Evolutionary conservation across 2,888 invertebrate genomes (phyloP).

Genomic region (Eristalis intricaria): DNA sequence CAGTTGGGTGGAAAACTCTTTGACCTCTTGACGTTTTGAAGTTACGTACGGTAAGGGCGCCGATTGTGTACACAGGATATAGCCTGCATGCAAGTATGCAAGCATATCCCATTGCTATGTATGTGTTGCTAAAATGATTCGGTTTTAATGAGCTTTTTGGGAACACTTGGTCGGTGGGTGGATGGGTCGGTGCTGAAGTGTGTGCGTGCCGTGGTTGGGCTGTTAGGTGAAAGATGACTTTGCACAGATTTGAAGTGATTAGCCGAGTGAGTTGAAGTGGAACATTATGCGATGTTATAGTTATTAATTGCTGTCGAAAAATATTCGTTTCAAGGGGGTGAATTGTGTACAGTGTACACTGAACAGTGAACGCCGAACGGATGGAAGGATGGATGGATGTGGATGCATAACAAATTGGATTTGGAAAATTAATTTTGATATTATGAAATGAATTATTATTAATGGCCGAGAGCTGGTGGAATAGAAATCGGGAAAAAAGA

Average conservation of each 20-base stretch:
- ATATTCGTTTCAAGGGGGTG: slow-evolving; percentile 32
- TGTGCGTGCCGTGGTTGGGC: slow-evolving; percentile 49
- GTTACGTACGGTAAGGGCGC: slow-evolving; percentile 11
- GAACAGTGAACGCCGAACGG: not conserved
- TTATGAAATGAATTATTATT: slow-evolving; percentile 71
- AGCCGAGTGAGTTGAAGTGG: slow-evolving; percentile 70
- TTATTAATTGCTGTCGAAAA: slow-evolving; percentile 72
- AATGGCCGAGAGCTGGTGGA: not conserved
- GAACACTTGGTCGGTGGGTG: slow-evolving; percentile 4
- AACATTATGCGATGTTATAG: slow-evolving; percentile 70
- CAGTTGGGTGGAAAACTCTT: slow-evolving; percentile 49
- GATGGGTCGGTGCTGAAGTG: not conserved
- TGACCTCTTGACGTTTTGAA: slow-evolving; percentile 68
- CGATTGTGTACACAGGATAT: not conserved
- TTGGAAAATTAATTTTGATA: slow-evolving; percentile 71
- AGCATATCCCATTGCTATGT: not conserved
- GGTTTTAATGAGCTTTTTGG: slow-evolving; percentile 67
- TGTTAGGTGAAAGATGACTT: slow-evolving; percentile 70
- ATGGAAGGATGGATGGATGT: slow-evolving; percentile 37
- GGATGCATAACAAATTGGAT: slow-evolving; percentile 71
- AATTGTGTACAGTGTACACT: not conserved
- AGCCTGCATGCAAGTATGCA: not conserved
- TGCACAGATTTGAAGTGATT: slow-evolving; percentile 72
- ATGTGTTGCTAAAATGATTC: slow-evolving; percentile 54
- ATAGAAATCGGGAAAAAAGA: not conserved